These are phyloP conservation scores for Pleuronectes platessa DNA, from an alignment of 2,113 vertebrate species.

Conservation along the genomic window DNA sequence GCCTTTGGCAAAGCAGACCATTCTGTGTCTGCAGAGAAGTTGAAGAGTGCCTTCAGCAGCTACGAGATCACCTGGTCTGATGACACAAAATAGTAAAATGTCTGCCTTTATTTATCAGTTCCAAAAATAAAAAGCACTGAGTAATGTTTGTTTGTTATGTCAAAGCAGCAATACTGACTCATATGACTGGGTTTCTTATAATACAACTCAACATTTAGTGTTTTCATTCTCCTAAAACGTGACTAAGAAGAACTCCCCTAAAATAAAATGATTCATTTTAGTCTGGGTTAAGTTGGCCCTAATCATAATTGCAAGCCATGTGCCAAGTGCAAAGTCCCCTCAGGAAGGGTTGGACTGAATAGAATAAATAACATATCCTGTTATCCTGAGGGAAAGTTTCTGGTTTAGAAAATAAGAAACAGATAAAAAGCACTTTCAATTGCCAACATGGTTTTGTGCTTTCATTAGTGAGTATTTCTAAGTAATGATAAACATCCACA, in stretches of 20 bases:
- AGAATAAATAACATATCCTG: conserved; percentile 60
- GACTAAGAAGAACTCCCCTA: neutral
- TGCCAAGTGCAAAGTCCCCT: conserved; percentile 68
- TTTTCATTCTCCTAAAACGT: too few relatives aligned
- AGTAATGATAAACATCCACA: neutral
- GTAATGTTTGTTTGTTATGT: neutral
- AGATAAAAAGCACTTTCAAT: conserved; percentile 26
- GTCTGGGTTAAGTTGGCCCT: neutral
- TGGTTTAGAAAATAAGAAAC: neutral
- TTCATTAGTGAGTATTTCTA: conserved; percentile 1
- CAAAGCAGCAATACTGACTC: too few relatives aligned
- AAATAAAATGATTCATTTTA: neutral
- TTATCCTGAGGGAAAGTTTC: conserved; percentile 49
- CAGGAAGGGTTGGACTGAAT: conserved; percentile 58
- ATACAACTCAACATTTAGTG: too few relatives aligned
- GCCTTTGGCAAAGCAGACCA: conserved; percentile 93
- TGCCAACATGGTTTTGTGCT: neutral
- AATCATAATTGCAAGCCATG: neutral
- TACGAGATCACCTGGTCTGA: conserved; percentile 91
- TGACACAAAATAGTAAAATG: conserved; percentile 79
- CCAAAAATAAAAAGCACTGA: neutral
- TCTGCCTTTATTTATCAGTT: conserved; percentile 6
- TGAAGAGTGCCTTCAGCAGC: conserved; percentile 84
- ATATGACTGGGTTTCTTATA: too few relatives aligned
- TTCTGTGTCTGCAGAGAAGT: conserved; percentile 85